Percentiles rank a stretch among this genome's conserved stretches.
Evolutionary conservation across 1,140 invertebrate genomes (phyloP).

Genomic region (Lordiphosa clarofinis): DNA sequence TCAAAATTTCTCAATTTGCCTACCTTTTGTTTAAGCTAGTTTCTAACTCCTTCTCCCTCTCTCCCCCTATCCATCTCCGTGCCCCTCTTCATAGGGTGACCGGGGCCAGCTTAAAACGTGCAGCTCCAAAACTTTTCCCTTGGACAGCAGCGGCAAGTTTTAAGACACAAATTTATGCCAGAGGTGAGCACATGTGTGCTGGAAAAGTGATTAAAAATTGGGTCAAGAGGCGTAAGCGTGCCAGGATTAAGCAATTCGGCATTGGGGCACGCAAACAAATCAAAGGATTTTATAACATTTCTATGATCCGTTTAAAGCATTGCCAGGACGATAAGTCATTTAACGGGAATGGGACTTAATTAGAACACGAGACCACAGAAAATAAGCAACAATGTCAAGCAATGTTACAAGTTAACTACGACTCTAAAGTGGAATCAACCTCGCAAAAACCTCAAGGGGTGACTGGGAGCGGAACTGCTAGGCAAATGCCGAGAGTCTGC

Average conservation of each 20-base stretch:
- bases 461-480: too few relatives aligned
- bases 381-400: conserved; percentile 21
- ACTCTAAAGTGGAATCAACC: too few relatives aligned
- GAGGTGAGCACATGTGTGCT: conserved; percentile 58
- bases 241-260: conserved; percentile 69
- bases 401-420: too few relatives aligned
- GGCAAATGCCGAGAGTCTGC: too few relatives aligned
- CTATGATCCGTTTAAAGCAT: conserved; percentile 32
- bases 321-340: conserved; percentile 21
- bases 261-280: conserved; percentile 59
- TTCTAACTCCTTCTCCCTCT: conserved; percentile 32
- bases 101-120: conserved; percentile 65
- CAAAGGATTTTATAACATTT: conserved; percentile 67
- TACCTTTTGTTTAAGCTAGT: conserved; percentile 54
- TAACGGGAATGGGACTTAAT: conserved; percentile 47
- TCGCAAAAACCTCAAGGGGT: too few relatives aligned
- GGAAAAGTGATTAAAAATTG: conserved; percentile 75
- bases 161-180: conserved; percentile 71
- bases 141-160: conserved; percentile 46
- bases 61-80: conserved; percentile 13
- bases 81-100: conserved; percentile 7
- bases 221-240: conserved; percentile 72
- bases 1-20: conserved; percentile 1
- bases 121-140: conserved; percentile 59
- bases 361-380: conserved; percentile 46